Conservation (phyloP, 53 echinoderm and acorn worm genomes). For the Actinopyga echinites region DNA sequence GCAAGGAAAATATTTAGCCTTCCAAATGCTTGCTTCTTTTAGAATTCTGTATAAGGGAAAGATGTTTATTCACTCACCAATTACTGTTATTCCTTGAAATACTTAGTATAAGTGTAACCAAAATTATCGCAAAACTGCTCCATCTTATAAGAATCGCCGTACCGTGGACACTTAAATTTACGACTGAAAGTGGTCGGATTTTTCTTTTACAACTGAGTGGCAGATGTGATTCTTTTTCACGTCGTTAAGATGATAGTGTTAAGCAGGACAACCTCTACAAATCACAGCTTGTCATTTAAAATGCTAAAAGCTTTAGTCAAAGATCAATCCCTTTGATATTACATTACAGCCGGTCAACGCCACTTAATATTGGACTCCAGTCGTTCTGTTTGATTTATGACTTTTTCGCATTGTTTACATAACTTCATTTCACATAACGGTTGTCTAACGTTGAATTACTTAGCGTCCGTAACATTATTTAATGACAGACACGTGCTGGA, state of each 20-base stretch:
- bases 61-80: too few relatives aligned
- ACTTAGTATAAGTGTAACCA: too few relatives aligned
- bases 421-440: slow-evolving; percentile 17
- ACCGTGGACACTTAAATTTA: background rate
- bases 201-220: slow-evolving; percentile 18
- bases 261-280: slow-evolving; percentile 13
- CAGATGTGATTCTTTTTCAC: slow-evolving; percentile 28
- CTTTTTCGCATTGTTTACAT: slow-evolving; percentile 8
- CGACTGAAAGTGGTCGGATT: slow-evolving; percentile 8
- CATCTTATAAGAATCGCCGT: too few relatives aligned
- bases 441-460: background rate
- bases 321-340: slow-evolving; percentile 17
- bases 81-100: too few relatives aligned
- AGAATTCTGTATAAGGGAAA: too few relatives aligned
- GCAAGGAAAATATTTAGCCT: too few relatives aligned
- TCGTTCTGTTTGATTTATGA: slow-evolving; percentile 1
- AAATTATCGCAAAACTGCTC: too few relatives aligned
- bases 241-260: slow-evolving; percentile 20
- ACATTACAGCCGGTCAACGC: background rate
- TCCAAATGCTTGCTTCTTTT: too few relatives aligned
- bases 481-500: slow-evolving; percentile 25
- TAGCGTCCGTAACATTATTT: slow-evolving; percentile 2
- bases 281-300: slow-evolving; percentile 19
- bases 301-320: slow-evolving; percentile 22
- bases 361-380: background rate